A percentile compares a stretch with the other conserved stretches of the same genome.
Conservation (phyloP, 1,140 invertebrate species). For the Aphelenchoides besseyi region DNA sequence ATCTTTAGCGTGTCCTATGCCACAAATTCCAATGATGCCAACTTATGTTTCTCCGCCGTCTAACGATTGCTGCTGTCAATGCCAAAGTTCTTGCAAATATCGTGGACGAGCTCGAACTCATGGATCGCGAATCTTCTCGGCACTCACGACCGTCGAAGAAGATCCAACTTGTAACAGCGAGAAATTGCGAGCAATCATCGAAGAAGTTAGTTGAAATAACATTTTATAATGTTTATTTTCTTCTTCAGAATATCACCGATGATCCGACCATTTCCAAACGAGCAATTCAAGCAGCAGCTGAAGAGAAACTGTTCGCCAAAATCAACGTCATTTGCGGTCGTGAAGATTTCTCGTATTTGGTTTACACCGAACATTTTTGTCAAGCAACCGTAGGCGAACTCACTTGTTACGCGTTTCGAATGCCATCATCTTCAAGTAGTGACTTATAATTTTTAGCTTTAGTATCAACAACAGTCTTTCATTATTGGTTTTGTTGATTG, state of each 20-base stretch:
- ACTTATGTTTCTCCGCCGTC: slow-evolving; percentile 19
- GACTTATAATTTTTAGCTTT: background rate
- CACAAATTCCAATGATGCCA: slow-evolving; percentile 22
- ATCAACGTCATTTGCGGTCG: slow-evolving; percentile 60
- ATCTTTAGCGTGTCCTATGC: background rate
- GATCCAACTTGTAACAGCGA: slow-evolving; percentile 60
- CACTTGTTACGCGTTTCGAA: slow-evolving; percentile 12
- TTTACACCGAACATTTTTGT: slow-evolving; percentile 60
- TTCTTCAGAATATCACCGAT: slow-evolving; percentile 56
- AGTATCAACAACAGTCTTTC: background rate
- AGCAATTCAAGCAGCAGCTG: slow-evolving; percentile 61
- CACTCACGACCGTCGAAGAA: slow-evolving; percentile 43
- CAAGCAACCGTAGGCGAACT: slow-evolving; percentile 54
- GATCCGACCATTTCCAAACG: slow-evolving; percentile 58
- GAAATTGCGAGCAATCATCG: slow-evolving; percentile 53
- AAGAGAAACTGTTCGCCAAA: slow-evolving; percentile 61
- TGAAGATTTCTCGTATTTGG: slow-evolving; percentile 59
- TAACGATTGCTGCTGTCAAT: slow-evolving; percentile 54
- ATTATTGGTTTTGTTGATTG: background rate
- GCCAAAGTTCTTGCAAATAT: slow-evolving; percentile 51
- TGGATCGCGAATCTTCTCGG: slow-evolving; percentile 53
- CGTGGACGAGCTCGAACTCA: slow-evolving; percentile 50
- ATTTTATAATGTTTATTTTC: slow-evolving; percentile 16
- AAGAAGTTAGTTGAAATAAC: slow-evolving; percentile 48
- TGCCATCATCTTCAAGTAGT: slow-evolving; percentile 1